Conservation (phyloP, 2,113 vertebrate genomes). For the Cottus gobio region DNA sequence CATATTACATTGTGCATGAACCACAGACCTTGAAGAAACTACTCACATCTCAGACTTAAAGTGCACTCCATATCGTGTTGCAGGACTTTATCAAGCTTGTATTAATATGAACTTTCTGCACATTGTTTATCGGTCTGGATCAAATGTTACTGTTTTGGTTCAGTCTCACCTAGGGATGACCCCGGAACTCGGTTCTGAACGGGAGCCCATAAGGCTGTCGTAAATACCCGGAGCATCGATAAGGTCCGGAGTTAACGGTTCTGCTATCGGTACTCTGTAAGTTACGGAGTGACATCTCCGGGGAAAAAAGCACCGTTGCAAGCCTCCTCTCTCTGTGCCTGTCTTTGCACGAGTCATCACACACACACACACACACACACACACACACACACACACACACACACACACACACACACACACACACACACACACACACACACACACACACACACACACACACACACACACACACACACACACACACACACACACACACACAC, state of each 20-base stretch:
- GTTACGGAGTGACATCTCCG: background rate
- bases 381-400: too few relatives aligned
- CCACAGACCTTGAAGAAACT: background rate
- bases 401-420: too few relatives aligned
- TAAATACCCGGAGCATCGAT: background rate
- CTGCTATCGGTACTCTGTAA: background rate
- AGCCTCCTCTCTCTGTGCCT: too few relatives aligned
- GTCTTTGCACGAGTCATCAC: too few relatives aligned
- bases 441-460: too few relatives aligned
- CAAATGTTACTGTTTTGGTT: background rate
- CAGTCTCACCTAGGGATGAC: background rate
- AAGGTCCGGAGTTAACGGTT: background rate
- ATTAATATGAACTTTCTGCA: background rate
- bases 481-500: too few relatives aligned
- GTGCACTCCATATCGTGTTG: background rate
- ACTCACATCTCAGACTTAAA: background rate
- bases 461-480: too few relatives aligned
- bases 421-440: too few relatives aligned
- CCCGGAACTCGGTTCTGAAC: too few relatives aligned
- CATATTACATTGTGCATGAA: constrained; percentile 8
- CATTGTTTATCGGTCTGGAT: background rate
- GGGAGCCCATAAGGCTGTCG: too few relatives aligned
- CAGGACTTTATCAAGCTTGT: background rate
- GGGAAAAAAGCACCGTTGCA: too few relatives aligned
- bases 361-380: too few relatives aligned